Evolutionary conservation across 2,888 invertebrate genomes (phyloP), one percentile per base, ranked within the genome.

Genomic region (Macrostomum cliftonense): DNA sequence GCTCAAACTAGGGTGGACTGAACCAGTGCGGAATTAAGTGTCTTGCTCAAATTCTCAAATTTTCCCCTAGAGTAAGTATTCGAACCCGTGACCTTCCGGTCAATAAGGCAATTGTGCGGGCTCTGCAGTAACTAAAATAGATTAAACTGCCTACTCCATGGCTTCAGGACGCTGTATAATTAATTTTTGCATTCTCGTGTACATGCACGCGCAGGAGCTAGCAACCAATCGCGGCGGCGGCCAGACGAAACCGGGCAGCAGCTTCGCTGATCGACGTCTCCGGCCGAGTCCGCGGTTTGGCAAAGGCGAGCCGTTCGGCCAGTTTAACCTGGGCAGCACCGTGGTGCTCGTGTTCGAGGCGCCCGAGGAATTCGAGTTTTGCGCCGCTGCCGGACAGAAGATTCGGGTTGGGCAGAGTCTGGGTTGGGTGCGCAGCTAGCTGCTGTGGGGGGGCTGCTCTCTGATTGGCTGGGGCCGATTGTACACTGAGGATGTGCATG

Each of bases 241-340:
- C 2, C 40, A 40, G 17, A 9, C 16, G 5, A 9, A 9, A 9
- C 16, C 16, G 16, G 17, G 5, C 16, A n/a, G n/a, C n/a, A 9
- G 16, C 40, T 40, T 40, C 9, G 16, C 40, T 40, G 40, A 17
- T 9, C 16, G 40, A 40, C 16, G 16, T 9, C 16, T 37, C 20
- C n/a, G 9, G 17, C 17, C 28, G 45, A 40, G 75, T 37, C 28
- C 28, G 28, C 28, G 28, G 5, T 28, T 28, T 12, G 73, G 75
- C 28, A 87, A 84, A 63, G 95, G 95, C 0, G 83, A 89, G 54
- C 73, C 82, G 43, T 80, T 95, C 49, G 95, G 95, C 0, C 91
- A 95, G 67, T 97, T 97, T 65, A 82, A 93, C 61, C 82, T 97
- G 77, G 95, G 95, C 13, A 95, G 93, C 47, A 95, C 95, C 0